These are phyloP conservation scores for Volucella bombylans DNA, from an alignment of 2,888 invertebrate genomes.

Conservation along the genomic window DNA sequence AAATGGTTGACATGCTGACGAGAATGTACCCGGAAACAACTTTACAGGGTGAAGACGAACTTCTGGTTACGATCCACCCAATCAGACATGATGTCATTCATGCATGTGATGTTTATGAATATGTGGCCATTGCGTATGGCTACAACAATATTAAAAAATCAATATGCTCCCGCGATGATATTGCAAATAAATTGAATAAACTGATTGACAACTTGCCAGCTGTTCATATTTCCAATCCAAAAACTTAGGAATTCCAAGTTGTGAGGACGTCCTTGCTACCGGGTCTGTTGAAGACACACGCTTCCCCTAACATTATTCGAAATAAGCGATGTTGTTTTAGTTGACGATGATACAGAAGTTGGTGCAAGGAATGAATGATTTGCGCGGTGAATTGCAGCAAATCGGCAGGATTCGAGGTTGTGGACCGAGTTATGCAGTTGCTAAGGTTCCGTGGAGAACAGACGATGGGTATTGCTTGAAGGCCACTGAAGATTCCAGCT, in stretches of 20 bases:
- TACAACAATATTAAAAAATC: constrained; percentile 87
- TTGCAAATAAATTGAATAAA: constrained; percentile 91
- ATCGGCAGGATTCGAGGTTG: constrained; percentile 96
- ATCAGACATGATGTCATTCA: too few species aligned
- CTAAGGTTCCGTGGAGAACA: constrained; percentile 88
- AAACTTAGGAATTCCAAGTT: constrained; percentile 98
- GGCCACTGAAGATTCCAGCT: constrained; percentile 91
- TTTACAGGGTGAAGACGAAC: too few species aligned
- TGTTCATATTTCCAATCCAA: constrained; percentile 97
- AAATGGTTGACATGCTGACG: constrained; percentile 84
- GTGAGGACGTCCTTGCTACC: constrained; percentile 93
- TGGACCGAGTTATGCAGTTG: constrained; percentile 95
- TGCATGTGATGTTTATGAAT: too few species aligned
- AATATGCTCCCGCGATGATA: constrained; percentile 95
- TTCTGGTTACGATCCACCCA: too few species aligned
- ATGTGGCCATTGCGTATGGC: too few species aligned
- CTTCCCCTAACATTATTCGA: constrained; percentile 95
- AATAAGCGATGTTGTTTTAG: too few species aligned
- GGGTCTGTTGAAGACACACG: constrained; percentile 95
- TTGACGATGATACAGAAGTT: constrained; percentile 89
- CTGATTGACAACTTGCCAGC: constrained; percentile 88
- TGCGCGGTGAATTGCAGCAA: constrained; percentile 97
- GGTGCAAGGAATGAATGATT: constrained; percentile 95
- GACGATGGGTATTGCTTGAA: constrained; percentile 89
- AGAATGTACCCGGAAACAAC: constrained; percentile 90